A percentile compares a stretch with the other conserved stretches of the same genome.
Evolutionary conservation across 2,797 vertebrate genomes (phyloP).

Genomic region (Falco columbarius): DNA sequence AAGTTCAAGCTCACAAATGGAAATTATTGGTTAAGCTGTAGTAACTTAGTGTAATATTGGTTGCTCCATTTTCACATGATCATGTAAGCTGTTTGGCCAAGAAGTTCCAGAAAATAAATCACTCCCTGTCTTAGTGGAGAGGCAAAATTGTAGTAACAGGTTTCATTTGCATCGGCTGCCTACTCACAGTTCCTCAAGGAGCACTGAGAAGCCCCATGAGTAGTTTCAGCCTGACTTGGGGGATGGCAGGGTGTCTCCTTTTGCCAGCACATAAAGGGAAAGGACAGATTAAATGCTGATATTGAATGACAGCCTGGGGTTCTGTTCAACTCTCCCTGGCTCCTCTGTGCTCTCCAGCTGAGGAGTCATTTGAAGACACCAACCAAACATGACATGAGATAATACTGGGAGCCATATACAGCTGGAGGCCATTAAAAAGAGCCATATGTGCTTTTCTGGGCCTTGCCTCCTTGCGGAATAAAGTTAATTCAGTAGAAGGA

Average conservation of each 20-base stretch:
- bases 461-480: neutral
- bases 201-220: neutral
- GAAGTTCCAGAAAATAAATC: neutral
- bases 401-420: neutral
- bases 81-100: neutral
- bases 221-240: neutral
- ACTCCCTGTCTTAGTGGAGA: neutral
- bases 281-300: neutral
- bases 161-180: neutral
- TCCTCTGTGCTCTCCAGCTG: neutral
- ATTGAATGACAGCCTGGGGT: neutral
- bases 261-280: neutral
- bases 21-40: neutral
- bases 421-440: neutral
- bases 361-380: neutral
- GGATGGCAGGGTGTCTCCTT: neutral
- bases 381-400: neutral
- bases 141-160: neutral
- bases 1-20: neutral
- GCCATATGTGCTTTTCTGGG: neutral
- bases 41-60: neutral
- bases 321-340: neutral
- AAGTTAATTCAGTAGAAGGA: neutral
- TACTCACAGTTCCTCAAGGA: neutral
- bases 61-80: neutral